Evolutionary conservation across 2,888 invertebrate species (phyloP).

Genomic region (Drosophila limbata): DNA sequence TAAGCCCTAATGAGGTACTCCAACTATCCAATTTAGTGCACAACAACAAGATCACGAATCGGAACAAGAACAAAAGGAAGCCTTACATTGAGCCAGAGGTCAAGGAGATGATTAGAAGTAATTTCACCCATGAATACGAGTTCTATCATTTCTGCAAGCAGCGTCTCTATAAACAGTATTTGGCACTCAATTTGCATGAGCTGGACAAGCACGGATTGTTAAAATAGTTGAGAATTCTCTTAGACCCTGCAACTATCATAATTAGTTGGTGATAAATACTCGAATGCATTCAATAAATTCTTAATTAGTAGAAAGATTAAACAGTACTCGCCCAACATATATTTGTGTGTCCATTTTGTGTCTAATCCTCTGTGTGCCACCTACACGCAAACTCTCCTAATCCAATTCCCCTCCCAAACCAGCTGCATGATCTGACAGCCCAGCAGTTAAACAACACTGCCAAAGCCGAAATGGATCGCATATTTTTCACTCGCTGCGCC

Average conservation of each 20-base stretch:
- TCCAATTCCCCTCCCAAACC: conserved; percentile 22
- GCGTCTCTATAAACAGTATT: conserved; percentile 91
- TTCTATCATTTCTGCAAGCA: conserved; percentile 95
- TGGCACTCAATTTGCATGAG: conserved; percentile 86
- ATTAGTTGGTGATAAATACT: conserved; percentile 28
- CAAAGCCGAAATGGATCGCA: conserved; percentile 89
- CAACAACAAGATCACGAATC: conserved; percentile 81
- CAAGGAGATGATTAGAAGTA: conserved; percentile 89
- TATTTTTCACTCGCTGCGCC: conserved; percentile 95
- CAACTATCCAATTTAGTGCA: conserved; percentile 54
- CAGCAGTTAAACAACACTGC: conserved; percentile 90
- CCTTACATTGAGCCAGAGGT: conserved; percentile 86
- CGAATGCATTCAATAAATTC: conserved; percentile 14
- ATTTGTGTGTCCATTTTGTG: conserved; percentile 33
- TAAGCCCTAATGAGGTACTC: background rate
- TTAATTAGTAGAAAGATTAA: conserved; percentile 3
- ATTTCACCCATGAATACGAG: conserved; percentile 94
- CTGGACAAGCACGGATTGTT: conserved; percentile 65
- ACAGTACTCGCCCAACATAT: conserved; percentile 16
- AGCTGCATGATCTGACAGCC: conserved; percentile 64
- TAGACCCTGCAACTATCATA: background rate
- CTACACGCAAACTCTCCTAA: conserved; percentile 11
- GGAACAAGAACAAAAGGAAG: conserved; percentile 93
- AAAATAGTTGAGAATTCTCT: conserved; percentile 34
- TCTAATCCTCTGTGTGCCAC: conserved; percentile 56